phyloP scores from a whole-genome alignment of 2,113 vertebrate species.

The Syngnathus typhle region DNA sequence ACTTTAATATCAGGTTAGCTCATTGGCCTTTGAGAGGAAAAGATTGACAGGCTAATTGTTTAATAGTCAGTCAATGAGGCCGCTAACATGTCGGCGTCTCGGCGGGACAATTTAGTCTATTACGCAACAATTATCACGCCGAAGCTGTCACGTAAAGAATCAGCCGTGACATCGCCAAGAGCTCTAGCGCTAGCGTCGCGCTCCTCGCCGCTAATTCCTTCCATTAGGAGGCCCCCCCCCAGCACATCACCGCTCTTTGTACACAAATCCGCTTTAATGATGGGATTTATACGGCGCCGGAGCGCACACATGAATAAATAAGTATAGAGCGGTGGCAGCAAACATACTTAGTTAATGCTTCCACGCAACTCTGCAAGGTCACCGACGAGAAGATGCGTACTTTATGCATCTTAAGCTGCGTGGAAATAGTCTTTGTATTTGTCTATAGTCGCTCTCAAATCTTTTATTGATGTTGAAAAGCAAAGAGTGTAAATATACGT shows the following conservation, averaged over 20 bases:
- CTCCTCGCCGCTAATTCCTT: constrained; percentile 47
- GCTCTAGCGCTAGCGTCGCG: background rate
- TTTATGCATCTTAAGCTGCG: constrained; percentile 40
- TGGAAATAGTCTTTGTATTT: constrained; percentile 21
- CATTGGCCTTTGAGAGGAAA: constrained; percentile 47
- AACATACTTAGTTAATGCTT: constrained; percentile 46
- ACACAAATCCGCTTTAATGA: constrained; percentile 68
- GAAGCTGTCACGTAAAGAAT: constrained; percentile 28
- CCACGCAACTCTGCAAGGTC: constrained; percentile 56
- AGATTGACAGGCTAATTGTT: constrained; percentile 53
- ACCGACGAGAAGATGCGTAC: constrained; percentile 34
- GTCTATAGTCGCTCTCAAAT: constrained; percentile 8
- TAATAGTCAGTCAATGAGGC: constrained; percentile 49
- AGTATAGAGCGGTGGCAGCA: constrained; percentile 36
- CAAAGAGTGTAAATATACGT: background rate
- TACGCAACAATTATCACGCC: constrained; percentile 38
- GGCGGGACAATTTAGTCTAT: constrained; percentile 28
- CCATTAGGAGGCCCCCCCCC: constrained; percentile 40
- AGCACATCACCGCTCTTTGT: constrained; percentile 56
- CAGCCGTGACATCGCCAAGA: background rate
- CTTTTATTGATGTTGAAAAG: background rate
- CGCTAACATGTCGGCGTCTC: constrained; percentile 20
- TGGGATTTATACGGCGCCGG: constrained; percentile 54
- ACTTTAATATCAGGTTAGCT: constrained; percentile 27
- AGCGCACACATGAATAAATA: constrained; percentile 62